A percentile compares a stretch with the other conserved stretches of the same genome.
These are phyloP conservation scores for Lutjanus campechanus DNA, from an alignment of 2,797 vertebrate genomes.

Conservation along the genomic window DNA sequence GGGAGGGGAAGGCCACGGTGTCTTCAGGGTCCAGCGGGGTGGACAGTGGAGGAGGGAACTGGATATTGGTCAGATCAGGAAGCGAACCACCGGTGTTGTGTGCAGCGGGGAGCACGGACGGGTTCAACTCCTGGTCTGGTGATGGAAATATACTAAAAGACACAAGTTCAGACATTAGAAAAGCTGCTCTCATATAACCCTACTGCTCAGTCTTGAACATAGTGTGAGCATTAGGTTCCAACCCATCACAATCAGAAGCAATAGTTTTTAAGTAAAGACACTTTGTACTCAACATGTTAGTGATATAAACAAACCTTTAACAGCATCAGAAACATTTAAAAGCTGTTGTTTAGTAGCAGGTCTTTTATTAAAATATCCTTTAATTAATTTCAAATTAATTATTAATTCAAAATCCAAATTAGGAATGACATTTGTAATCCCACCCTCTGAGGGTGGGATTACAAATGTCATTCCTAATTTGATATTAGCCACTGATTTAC, in stretches of 20 bases:
- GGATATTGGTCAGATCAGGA: constrained; percentile 98
- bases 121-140: constrained; percentile 93
- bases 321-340: neutral
- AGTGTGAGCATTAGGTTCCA: neutral
- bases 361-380: neutral
- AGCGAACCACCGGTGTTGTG: constrained; percentile 97
- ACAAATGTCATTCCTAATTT: too few relatives aligned
- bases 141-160: constrained; percentile 94
- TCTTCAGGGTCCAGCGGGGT: constrained; percentile 97
- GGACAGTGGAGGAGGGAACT: constrained; percentile 97
- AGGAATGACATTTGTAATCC: neutral
- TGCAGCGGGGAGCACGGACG: constrained; percentile 90
- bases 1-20: constrained; percentile 89
- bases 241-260: neutral
- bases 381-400: too few relatives aligned
- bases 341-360: neutral
- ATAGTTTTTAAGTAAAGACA: neutral
- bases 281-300: too few relatives aligned
- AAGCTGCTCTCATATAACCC: neutral
- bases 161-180: constrained; percentile 7
- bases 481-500: neutral
- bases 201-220: neutral
- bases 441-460: neutral
- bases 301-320: neutral
- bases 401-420: too few relatives aligned